phyloP scores from a whole-genome alignment of 2,113 vertebrate genomes.

The Dromas ardeola region DNA sequence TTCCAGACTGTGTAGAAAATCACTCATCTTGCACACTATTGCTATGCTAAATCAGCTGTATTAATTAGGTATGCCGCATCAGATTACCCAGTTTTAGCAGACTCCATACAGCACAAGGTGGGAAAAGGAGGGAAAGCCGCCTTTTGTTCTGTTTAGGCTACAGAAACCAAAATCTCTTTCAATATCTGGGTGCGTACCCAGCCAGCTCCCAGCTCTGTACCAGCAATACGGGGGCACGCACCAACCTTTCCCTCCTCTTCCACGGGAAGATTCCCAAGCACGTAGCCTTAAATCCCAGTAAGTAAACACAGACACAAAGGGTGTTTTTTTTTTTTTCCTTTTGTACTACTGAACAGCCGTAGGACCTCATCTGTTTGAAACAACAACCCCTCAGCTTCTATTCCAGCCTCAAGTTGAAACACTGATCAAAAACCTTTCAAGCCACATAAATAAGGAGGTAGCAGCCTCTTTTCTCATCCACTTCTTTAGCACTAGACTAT shows the following conservation, averaged over 20 bases:
- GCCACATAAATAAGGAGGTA: background rate
- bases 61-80: background rate
- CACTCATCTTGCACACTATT: background rate
- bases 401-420: background rate
- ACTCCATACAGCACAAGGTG: background rate
- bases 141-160: background rate
- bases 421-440: background rate
- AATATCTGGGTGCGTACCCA: background rate
- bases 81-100: background rate
- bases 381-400: background rate
- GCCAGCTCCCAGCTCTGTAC: background rate
- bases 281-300: background rate
- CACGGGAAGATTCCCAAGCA: background rate
- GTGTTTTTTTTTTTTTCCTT: accelerated
- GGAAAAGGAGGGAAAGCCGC: background rate
- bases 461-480: background rate
- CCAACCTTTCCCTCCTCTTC: background rate
- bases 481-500: background rate
- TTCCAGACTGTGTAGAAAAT: background rate
- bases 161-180: background rate
- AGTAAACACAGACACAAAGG: background rate
- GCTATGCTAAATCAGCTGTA: background rate
- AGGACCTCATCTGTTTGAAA: background rate
- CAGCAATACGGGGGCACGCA: accelerated
- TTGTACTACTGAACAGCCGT: background rate